Percentiles rank a stretch among this genome's conserved stretches.
phyloP scores from a whole-genome alignment of 2,113 vertebrate species.

The Nothobranchius kuhntae region DNA sequence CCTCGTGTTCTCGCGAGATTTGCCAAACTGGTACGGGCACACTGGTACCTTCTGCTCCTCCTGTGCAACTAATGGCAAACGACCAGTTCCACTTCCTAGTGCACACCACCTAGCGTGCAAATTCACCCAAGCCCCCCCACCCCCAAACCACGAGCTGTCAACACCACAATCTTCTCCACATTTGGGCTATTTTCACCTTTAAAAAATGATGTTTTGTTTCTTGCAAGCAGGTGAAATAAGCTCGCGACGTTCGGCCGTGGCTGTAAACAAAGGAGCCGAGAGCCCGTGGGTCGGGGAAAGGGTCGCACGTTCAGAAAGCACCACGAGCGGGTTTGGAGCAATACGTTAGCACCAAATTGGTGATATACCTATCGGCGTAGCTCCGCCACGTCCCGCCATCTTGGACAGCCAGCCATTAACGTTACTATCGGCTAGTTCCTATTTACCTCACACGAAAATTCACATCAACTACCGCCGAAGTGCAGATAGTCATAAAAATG shows the following conservation, averaged over 20 bases:
- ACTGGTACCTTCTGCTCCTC: not conserved
- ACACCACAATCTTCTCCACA: constrained; percentile 9
- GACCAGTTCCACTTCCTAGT: constrained; percentile 36
- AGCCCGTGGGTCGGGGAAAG: constrained; percentile 4
- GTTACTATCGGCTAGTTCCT: constrained; percentile 56
- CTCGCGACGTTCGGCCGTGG: constrained; percentile 26
- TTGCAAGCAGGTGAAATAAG: too few species aligned
- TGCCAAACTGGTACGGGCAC: not conserved
- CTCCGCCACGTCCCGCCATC: constrained; percentile 92
- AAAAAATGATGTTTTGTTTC: too few species aligned
- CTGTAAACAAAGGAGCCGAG: constrained; percentile 66
- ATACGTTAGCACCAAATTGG: constrained; percentile 22
- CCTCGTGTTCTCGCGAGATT: constrained; percentile 12
- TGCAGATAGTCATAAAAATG: not conserved
- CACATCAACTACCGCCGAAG: not conserved
- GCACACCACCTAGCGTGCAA: constrained; percentile 67
- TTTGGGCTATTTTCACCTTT: too few species aligned
- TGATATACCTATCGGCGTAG: constrained; percentile 53
- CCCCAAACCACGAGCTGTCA: constrained; percentile 34
- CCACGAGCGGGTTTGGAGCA: too few species aligned
- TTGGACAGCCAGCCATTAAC: constrained; percentile 86
- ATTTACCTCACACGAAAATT: not conserved
- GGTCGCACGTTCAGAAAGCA: not conserved
- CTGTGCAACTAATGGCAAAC: constrained; percentile 25
- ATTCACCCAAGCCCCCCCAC: constrained; percentile 14